phyloP scores from a whole-genome alignment of 30 jellyfish, hydroid and myxozoan species.

The Pelagia noctiluca region DNA sequence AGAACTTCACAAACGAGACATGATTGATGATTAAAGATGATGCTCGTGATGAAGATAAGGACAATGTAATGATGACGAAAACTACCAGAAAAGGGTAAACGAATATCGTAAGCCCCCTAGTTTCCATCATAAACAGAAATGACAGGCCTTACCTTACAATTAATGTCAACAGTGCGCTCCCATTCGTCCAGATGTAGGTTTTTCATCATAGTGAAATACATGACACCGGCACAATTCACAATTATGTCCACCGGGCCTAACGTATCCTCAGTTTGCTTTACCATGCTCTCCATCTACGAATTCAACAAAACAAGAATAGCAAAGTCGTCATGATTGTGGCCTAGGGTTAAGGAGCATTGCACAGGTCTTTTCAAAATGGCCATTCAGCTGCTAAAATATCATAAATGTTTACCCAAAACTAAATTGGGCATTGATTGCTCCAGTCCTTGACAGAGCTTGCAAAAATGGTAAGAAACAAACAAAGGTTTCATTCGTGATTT shows the following conservation, averaged over 20 bases:
- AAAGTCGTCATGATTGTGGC: neutral
- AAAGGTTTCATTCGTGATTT: too few relatives aligned
- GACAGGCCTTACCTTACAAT: conserved; percentile 77
- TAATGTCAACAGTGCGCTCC: conserved; percentile 88
- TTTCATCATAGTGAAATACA: conserved; percentile 91
- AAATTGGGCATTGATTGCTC: too few relatives aligned
- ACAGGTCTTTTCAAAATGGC: too few relatives aligned
- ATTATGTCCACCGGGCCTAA: conserved; percentile 79
- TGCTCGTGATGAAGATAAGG: too few relatives aligned
- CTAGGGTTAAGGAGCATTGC: neutral
- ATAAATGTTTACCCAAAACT: too few relatives aligned
- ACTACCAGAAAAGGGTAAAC: too few relatives aligned
- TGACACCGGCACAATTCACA: conserved; percentile 92
- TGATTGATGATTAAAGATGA: too few relatives aligned
- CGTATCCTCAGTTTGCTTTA: conserved; percentile 69
- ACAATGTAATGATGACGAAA: too few relatives aligned
- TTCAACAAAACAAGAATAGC: neutral
- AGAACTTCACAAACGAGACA: neutral
- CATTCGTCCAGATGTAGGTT: conserved; percentile 85
- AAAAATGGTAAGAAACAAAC: too few relatives aligned
- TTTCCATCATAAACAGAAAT: neutral
- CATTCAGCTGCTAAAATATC: too few relatives aligned
- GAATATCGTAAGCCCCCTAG: neutral
- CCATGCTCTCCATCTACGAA: conserved; percentile 58
- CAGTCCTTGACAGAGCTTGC: too few relatives aligned